Conservation (phyloP, 2,888 invertebrate species). For the Cryptocheilus praepositus region DNA sequence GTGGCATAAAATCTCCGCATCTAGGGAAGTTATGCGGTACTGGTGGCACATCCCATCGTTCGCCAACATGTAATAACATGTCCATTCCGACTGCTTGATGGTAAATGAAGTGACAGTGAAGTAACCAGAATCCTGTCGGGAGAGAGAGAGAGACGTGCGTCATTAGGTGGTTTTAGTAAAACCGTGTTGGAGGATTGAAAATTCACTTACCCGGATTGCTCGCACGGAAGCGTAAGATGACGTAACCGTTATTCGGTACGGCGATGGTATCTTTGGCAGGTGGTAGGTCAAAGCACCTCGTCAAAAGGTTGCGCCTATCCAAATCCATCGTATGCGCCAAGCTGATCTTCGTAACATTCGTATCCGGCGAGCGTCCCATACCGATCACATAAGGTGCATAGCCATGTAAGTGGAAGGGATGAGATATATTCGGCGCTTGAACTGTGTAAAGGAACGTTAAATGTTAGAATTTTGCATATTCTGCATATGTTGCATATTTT, state of each 20-base stretch:
- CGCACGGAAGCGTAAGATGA: conserved; percentile 88
- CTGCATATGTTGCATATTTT: too few species aligned
- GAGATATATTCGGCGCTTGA: conserved; percentile 86
- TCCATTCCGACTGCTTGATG: conserved; percentile 93
- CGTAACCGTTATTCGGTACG: conserved; percentile 92
- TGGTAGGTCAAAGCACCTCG: conserved; percentile 82
- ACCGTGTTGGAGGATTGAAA: too few species aligned
- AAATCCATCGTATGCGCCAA: conserved; percentile 81
- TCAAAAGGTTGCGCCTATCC: conserved; percentile 84
- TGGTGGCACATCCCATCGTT: conserved; percentile 84
- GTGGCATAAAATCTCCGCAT: conserved; percentile 80
- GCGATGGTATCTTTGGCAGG: conserved; percentile 91
- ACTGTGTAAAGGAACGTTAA: conserved; percentile 74
- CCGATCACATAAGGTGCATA: conserved; percentile 88
- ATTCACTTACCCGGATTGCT: conserved; percentile 85
- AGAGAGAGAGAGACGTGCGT: too few species aligned
- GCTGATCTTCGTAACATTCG: conserved; percentile 74
- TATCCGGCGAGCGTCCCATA: conserved; percentile 77
- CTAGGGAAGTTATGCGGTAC: conserved; percentile 86
- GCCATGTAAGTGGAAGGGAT: conserved; percentile 93
- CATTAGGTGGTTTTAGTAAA: too few species aligned
- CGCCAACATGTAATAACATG: conserved; percentile 87
- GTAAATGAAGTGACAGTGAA: conserved; percentile 94
- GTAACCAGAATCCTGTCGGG: conserved; percentile 86
- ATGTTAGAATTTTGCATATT: too few species aligned